Percentiles rank a stretch among this genome's conserved stretches.
Conservation (phyloP, 2,797 vertebrate genomes). For the Pteropus rufus region DNA sequence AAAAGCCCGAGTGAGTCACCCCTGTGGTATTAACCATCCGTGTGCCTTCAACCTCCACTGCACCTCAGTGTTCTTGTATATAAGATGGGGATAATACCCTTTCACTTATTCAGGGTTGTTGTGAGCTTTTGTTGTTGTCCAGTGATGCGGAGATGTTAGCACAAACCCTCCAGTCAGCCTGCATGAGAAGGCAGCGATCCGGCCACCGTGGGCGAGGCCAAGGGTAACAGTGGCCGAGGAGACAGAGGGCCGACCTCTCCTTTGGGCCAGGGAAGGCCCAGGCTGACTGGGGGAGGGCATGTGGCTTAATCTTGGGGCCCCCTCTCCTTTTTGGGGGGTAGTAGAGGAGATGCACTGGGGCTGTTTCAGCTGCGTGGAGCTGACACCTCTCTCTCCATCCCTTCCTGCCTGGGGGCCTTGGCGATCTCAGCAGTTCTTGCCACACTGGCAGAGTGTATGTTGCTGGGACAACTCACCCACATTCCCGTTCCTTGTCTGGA, state of each 20-base stretch:
- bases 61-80: neutral
- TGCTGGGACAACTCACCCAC: fast-evolving
- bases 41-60: neutral
- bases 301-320: neutral
- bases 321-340: neutral
- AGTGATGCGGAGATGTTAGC: neutral
- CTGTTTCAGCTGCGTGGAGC: neutral
- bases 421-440: neutral
- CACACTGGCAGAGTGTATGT: neutral
- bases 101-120: neutral
- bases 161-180: neutral
- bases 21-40: fast-evolving
- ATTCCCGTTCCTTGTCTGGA: neutral
- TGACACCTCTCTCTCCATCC: fast-evolving
- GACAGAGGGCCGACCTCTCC: too few relatives aligned
- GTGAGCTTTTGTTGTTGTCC: neutral
- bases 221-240: neutral
- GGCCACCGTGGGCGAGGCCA: neutral
- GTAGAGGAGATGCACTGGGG: neutral
- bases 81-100: neutral
- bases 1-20: neutral
- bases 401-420: neutral
- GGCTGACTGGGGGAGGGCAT: neutral
- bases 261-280: neutral
- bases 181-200: neutral